Evolutionary conservation across 2,888 invertebrate species (phyloP), one percentile per base, ranked within the genome.

Genomic region (Trissoscelio sp.): DNA sequence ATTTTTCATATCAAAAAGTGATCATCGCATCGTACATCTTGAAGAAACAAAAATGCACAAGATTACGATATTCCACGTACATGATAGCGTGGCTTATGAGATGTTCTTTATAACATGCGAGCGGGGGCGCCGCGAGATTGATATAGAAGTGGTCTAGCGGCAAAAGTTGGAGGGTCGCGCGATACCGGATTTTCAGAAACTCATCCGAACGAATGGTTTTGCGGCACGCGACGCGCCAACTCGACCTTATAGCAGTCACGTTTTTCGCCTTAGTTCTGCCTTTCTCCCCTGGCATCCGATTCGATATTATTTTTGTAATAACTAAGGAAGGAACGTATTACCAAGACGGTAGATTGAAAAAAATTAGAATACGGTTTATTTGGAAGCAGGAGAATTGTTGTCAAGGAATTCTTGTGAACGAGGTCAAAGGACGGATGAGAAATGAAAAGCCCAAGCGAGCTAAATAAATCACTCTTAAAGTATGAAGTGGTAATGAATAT

Each of bases 151-250:
- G 64, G 34, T 66, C 64, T 57, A 73, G 72, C 57, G 64, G 79
- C 83, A 83, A 44, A 42, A 81, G 55, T 70, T 34, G 62, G 31
- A 67, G 62, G 73, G 79, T 70, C 44, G 53, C 42, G 58, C 53
- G 51, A 44, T 42, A 66, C 51, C 57, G 60, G 46, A 81, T 85
- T 87, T 87, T 84, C 79, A 83, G 85, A 87, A 87, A 85, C 85
- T 86, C 86, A 86, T 86, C 82, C 85, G 81, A 66, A 72, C 79
- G 81, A 89, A 88, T 84, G 85, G 85, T 81, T 67, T 62, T 58
- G 73, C 28, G 83, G 83, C 88, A 89, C 88, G 89, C 88, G 86
- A 88, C 85, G 84, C 83, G 42, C 48, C 69, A 73, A 70, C 74
- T 78, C 77, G 74, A 83, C 79, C 80, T 80, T 83, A 83, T 83